phyloP scores from a whole-genome alignment of 1,140 invertebrate species.

The Leptinotarsa defecta region DNA sequence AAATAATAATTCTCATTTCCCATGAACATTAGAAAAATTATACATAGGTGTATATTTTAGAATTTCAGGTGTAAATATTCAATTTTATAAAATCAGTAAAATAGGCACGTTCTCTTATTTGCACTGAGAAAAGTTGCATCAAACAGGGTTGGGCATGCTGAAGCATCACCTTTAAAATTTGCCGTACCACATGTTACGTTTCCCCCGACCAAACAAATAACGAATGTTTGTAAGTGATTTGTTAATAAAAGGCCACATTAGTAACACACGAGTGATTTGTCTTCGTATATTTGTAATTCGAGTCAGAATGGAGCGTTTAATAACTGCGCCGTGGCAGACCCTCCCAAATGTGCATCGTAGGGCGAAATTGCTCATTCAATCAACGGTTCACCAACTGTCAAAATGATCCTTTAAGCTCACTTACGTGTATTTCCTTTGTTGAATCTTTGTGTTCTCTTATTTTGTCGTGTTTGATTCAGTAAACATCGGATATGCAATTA shows the following conservation, averaged over 20 bases:
- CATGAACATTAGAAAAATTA: no score
- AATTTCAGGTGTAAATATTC: no score
- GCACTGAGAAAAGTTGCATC: background rate
- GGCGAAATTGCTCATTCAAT: slow-evolving; percentile 46
- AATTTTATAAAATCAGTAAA: no score
- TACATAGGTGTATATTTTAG: no score
- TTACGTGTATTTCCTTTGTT: slow-evolving; percentile 30
- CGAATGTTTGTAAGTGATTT: slow-evolving; percentile 27
- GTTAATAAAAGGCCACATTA: slow-evolving; percentile 30
- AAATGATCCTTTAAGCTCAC: slow-evolving; percentile 39
- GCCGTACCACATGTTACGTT: background rate
- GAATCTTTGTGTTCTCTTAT: slow-evolving; percentile 15
- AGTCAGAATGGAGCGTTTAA: slow-evolving; percentile 21
- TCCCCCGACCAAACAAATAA: background rate
- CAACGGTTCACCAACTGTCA: slow-evolving; percentile 46
- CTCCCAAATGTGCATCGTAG: slow-evolving; percentile 37
- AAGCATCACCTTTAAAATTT: background rate
- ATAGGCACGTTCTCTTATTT: no score
- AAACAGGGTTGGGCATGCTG: background rate
- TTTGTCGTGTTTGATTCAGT: slow-evolving; percentile 14
- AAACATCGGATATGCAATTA: background rate
- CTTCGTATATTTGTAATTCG: slow-evolving; percentile 20
- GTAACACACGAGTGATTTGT: slow-evolving; percentile 26
- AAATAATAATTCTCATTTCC: no score
- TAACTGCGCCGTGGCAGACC: slow-evolving; percentile 25